These are phyloP conservation scores for Epirrhoe tristata DNA, from an alignment of 2,888 invertebrate species.

Conservation along the genomic window DNA sequence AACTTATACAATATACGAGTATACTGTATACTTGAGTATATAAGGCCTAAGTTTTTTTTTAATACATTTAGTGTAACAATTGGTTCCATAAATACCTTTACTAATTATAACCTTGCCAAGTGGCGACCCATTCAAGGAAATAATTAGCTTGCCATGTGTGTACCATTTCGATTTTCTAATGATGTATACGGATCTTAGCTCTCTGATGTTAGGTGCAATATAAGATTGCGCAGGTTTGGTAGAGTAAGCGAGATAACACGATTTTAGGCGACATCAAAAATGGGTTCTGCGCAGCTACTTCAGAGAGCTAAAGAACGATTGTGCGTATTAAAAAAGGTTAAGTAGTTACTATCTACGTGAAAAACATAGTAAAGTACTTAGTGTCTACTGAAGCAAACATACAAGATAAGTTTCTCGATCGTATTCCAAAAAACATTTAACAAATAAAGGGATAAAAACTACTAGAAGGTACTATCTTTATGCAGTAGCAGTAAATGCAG, in stretches of 20 bases:
- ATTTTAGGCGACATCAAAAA: no score
- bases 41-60: no score
- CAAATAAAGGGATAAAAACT: not conserved
- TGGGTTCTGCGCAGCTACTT: no score
- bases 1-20: no score
- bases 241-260: no score
- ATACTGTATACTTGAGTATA: no score
- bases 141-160: constrained; percentile 12
- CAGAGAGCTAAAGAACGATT: no score
- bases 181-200: no score
- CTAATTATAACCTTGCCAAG: constrained; percentile 39
- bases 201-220: no score
- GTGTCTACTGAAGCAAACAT: not conserved
- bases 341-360: not conserved
- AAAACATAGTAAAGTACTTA: not conserved
- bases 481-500: not conserved
- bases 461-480: not conserved
- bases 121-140: constrained; percentile 18
- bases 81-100: constrained; percentile 20
- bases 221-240: no score
- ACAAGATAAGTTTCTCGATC: not conserved
- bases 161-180: not conserved
- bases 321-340: no score
- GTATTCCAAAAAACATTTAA: not conserved
- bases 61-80: not conserved